Evolutionary conservation across 2,113 vertebrate genomes (phyloP), one percentile per base, ranked within the genome.

Genomic region (Apeltes quadracus): DNA sequence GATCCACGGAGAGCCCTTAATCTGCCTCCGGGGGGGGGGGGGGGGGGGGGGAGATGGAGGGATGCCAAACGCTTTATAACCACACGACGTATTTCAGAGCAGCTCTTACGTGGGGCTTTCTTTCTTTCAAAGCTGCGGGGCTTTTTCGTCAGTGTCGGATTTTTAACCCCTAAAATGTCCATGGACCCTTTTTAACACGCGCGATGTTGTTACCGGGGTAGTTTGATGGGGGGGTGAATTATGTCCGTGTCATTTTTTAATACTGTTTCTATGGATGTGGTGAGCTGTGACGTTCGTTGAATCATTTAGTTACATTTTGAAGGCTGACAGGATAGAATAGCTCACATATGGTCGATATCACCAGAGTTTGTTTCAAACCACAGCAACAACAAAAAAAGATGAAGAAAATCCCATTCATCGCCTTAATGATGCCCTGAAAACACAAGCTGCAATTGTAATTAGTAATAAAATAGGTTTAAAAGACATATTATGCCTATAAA

Each of bases 1-100:
- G 22, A 67, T 48, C 32, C 70, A 14, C 13, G 8, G 6, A 38
- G 51, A 66, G 69, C 64, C 72, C 68, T 71, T 91, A 90, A 92
- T 91, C 83, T 83, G 76, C 84, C 78, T 90, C 83, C 81, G 74
- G 83, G 6, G 20, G 18, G 56, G 59, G 61, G 67, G 12, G 11
- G 39, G 39, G 12, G 39, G 13, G 12, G 13, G 32, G 6, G 32
- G 32, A 18, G 43, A 27, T 22, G 46, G 50, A 25, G 18, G 51
- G 72, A 73, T 64, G 66, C 38, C 14, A 56, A 58, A 61, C 13
- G 50, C 10, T 46, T 48, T 2, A 38, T 27, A 63, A 58, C 20
- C 61, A 68, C 10, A 54, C 16, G 10, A 9, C 27, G 41, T 16
- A 48, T 41, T 27, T 13, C 36, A 44, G 1, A 5, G 38, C 41